phyloP scores from a whole-genome alignment of 1,140 invertebrate genomes.

The Zaprionus vittiger region DNA sequence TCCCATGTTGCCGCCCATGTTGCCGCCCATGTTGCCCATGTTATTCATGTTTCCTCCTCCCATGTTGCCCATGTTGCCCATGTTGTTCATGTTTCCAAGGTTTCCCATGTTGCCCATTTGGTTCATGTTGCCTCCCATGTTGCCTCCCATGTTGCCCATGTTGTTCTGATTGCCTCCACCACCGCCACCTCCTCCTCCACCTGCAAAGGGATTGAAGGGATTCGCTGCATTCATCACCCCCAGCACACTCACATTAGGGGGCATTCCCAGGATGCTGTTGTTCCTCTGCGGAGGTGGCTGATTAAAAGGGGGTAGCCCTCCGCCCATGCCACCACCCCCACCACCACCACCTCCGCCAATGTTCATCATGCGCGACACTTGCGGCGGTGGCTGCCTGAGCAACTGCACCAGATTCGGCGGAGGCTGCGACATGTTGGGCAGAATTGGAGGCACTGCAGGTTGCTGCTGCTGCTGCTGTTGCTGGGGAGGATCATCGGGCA shows the following conservation, averaged over 20 bases:
- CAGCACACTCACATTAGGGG: constrained; percentile 50
- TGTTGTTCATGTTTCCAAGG: constrained; percentile 5
- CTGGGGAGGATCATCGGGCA: constrained; percentile 71
- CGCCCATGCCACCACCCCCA: constrained; percentile 17
- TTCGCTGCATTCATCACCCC: constrained; percentile 81
- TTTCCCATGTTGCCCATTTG: constrained; percentile 17
- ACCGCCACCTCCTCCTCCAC: neutral
- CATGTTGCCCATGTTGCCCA: constrained; percentile 20
- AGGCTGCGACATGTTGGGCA: constrained; percentile 66
- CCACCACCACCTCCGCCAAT: constrained; percentile 22
- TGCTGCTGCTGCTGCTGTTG: constrained; percentile 4
- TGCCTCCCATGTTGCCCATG: constrained; percentile 8
- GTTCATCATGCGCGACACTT: constrained; percentile 45
- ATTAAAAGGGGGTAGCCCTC: constrained; percentile 75
- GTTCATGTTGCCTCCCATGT: constrained; percentile 17
- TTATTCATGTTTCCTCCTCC: constrained; percentile 17
- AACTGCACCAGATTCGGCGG: constrained; percentile 67
- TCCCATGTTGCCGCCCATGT: constrained; percentile 28
- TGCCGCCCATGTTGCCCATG: constrained; percentile 24
- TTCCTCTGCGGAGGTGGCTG: constrained; percentile 46
- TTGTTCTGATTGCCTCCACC: constrained; percentile 13
- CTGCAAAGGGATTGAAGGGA: constrained; percentile 84
- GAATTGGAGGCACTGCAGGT: constrained; percentile 14
- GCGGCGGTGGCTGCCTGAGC: constrained; percentile 70
- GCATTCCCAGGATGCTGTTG: constrained; percentile 60